Evolutionary conservation across 1,140 invertebrate species (phyloP).

Genomic region (Drosophila serrata): DNA sequence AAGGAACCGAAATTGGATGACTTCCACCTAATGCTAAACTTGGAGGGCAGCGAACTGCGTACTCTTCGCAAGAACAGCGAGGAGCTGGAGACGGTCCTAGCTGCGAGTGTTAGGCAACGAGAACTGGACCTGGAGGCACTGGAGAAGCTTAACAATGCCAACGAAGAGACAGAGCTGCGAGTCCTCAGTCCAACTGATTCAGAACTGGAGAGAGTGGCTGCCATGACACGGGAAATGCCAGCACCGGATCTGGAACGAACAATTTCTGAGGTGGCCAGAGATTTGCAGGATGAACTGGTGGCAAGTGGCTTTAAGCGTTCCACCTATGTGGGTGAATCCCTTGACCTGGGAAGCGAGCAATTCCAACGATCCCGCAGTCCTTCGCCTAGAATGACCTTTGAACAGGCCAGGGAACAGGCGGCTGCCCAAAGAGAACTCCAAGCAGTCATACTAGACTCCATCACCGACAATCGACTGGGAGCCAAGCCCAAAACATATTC

Average conservation of each 20-base stretch:
- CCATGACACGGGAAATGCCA: slow-evolving; percentile 12
- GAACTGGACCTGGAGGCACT: slow-evolving; percentile 63
- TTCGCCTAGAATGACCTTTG: slow-evolving; percentile 39
- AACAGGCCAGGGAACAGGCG: slow-evolving; percentile 35
- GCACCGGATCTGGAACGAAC: slow-evolving; percentile 67
- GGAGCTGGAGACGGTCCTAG: slow-evolving; percentile 55
- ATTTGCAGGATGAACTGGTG: slow-evolving; percentile 64
- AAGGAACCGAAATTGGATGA: slow-evolving; percentile 16
- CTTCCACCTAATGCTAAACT: slow-evolving; percentile 69
- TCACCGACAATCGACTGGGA: slow-evolving; percentile 59
- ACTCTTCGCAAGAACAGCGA: slow-evolving; percentile 57
- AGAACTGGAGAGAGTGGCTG: slow-evolving; percentile 32
- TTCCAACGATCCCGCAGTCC: slow-evolving; percentile 53
- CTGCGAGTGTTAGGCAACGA: slow-evolving; percentile 32
- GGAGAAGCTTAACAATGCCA: slow-evolving; percentile 55
- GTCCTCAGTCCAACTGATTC: slow-evolving; percentile 52
- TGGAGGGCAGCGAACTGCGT: slow-evolving; percentile 55
- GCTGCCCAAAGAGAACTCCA: slow-evolving; percentile 65
- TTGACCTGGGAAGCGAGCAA: slow-evolving; percentile 65
- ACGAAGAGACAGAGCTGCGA: slow-evolving; percentile 69
- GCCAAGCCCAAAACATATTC: slow-evolving; percentile 71
- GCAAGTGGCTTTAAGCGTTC: slow-evolving; percentile 76
- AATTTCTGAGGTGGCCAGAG: slow-evolving; percentile 64
- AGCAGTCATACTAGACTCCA: slow-evolving; percentile 63
- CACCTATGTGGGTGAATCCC: slow-evolving; percentile 77